A percentile compares a stretch with the other conserved stretches of the same genome.
Conservation (phyloP, 2,888 invertebrate species). For the Calliopum simillimum region DNA sequence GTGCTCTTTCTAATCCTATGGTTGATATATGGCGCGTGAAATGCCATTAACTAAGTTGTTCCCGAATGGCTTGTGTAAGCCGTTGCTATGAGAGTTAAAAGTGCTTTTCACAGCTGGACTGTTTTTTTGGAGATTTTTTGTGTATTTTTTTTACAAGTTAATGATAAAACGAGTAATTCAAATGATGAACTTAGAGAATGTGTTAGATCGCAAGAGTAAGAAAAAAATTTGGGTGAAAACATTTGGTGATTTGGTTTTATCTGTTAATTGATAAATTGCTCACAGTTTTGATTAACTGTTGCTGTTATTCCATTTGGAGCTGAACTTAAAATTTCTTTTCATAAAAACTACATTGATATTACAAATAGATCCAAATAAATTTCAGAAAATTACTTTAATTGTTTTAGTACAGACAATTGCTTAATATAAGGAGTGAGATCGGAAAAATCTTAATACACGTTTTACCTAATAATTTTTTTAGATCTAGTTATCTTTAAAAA, state of each 20-base stretch:
- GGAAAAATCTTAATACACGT: too few relatives aligned
- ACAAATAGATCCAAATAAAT: neutral
- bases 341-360: neutral
- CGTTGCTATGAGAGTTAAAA: slow-evolving; percentile 1
- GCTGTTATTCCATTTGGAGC: too few relatives aligned
- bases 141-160: neutral
- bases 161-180: slow-evolving; percentile 16
- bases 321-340: neutral
- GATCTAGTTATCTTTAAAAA: too few relatives aligned
- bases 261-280: slow-evolving; percentile 6
- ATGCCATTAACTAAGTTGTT: slow-evolving; percentile 54
- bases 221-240: neutral
- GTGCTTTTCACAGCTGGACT: slow-evolving; percentile 23
- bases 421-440: too few relatives aligned
- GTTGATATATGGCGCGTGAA: slow-evolving; percentile 42
- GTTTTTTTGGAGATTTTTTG: neutral
- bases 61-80: slow-evolving; percentile 6
- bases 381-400: too few relatives aligned
- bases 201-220: neutral
- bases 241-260: neutral
- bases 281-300: neutral
- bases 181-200: slow-evolving; percentile 5
- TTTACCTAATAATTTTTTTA: too few relatives aligned
- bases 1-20: slow-evolving; percentile 24
- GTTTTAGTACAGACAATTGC: too few relatives aligned